A percentile compares a stretch with the other conserved stretches of the same genome.
Evolutionary conservation across 2,113 vertebrate species (phyloP).

Genomic region (Nothoprocta pentlandii): DNA sequence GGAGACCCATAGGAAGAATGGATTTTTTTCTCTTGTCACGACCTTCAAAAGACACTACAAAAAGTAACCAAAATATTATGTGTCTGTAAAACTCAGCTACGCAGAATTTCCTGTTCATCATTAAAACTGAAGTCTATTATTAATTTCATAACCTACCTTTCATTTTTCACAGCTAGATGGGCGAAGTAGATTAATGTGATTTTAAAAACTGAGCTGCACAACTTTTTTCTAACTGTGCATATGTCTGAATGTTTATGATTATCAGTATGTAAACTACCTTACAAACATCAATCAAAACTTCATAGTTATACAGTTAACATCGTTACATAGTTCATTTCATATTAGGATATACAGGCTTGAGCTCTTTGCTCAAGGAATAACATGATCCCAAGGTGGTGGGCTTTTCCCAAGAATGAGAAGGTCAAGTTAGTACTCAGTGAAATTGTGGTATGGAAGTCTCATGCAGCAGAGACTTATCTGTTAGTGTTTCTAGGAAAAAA

Average conservation of each 20-base stretch:
- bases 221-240: not conserved
- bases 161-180: not conserved
- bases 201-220: not conserved
- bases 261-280: not conserved
- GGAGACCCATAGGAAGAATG: not conserved
- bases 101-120: not conserved
- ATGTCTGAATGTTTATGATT: not conserved
- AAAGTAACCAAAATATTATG: not conserved
- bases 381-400: not conserved
- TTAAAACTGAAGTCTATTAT: not conserved
- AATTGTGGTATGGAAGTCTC: not conserved
- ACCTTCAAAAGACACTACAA: not conserved
- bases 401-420: conserved; percentile 28
- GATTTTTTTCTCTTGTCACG: not conserved
- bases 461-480: not conserved
- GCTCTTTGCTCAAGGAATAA: not conserved
- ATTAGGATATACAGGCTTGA: not conserved
- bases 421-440: not conserved
- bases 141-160: not conserved
- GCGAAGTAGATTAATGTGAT: not conserved
- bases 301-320: conserved; percentile 17
- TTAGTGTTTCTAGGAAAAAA: not conserved
- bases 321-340: not conserved
- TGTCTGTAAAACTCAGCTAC: not conserved
- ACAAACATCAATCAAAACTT: not conserved